Base-by-base conservation (phyloP, 2,888 invertebrate species). In the Erebia ligea region DNA sequence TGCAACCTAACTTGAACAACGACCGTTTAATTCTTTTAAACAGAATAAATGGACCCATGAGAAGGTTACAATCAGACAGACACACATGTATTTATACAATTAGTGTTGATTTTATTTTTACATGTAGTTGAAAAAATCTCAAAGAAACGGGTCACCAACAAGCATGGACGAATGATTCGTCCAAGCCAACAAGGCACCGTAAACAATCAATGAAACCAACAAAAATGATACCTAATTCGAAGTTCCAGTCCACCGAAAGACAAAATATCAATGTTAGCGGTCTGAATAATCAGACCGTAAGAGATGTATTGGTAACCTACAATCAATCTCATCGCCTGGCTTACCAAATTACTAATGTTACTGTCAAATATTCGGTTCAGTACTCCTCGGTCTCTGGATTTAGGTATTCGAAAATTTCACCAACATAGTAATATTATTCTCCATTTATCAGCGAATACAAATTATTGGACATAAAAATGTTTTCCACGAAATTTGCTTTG, bases 221-320 rank as follows among this genome's bases (percentile, higher is more conserved):
- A 15, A 5, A 48, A 5, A 48, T 48, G 3, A 48, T 48, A 17
- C 9, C 10, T 19, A 17, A 9, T 54, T 17, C 17, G 10, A 10
- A 19, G 3, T 10, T 17, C 10, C 19, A 54, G 52, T 52, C 19
- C 17, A 54, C 54, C 5, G 10, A 52, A 52, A 54, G 17, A 19
- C 54, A 54, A 10, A 54, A 54, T 17, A 4, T 34, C n/a, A n/a
- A n/a, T n/a, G n/a, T n/a, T n/a, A n/a, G n/a, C n/a, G n/a, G n/a
- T n/a, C 58, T 45, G 42, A 17, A 45, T 61, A 15, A 19, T 45
- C 42, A 61, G 61, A 61, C 61, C 61, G 61, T 61, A 6, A 61
- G 42, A 63, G 50, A 63, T 63, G 25, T 21, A 63, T 50, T 63
- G 50, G 50, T 63, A n/a, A 50, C 48, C 21, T 25, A 21, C 5